Base-by-base conservation (phyloP, 1,140 invertebrate species). In the Dreissena polymorpha region DNA sequence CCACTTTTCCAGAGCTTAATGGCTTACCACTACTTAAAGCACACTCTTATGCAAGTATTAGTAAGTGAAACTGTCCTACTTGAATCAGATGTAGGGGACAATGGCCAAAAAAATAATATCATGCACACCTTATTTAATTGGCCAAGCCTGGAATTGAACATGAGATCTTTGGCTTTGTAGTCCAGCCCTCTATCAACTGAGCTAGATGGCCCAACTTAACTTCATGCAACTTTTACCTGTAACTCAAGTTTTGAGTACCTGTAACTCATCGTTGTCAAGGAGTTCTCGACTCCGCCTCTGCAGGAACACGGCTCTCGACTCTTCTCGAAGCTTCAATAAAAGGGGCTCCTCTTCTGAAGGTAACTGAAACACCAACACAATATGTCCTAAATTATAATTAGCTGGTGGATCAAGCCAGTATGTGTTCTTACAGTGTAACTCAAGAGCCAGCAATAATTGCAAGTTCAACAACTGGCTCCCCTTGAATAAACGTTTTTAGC, bases 221-320 rank as follows among this genome's bases (percentile, higher is more conserved):
- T n/a, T n/a, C n/a, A n/a, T n/a, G n/a, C n/a, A n/a, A n/a, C n/a
- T n/a, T n/a, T n/a, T 39, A 39, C 8, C 39, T 39, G 39, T n/a
- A 39, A 8, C 8, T 5, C 2, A 39, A 8, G 39, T 8, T 39
- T 6, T 3, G 21, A 60, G 57, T 87, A 95, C 94, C 92, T 97
- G 97, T 51, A 98, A 91, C 93, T 98, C 97, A 88, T 96, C 95
- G 92, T 97, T 97, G 92, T 97, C 96, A 25, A 98, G 91, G 10
- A 98, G 93, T 89, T 97, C 95, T 86, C 95, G 94, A 81, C 96
- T 97, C 91, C 96, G 95, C 89, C 96, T 95, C 93, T 98, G 96
- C 27, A 98, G 91, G 91, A 98, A 97, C 67, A 96, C 94, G 14
- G 97, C 96, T 89, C 97, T 93, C 0, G 97, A 97, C 93, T 98